Evolutionary conservation across 2,113 vertebrate species (phyloP).

Genomic region (Illadopsis cleaveri): DNA sequence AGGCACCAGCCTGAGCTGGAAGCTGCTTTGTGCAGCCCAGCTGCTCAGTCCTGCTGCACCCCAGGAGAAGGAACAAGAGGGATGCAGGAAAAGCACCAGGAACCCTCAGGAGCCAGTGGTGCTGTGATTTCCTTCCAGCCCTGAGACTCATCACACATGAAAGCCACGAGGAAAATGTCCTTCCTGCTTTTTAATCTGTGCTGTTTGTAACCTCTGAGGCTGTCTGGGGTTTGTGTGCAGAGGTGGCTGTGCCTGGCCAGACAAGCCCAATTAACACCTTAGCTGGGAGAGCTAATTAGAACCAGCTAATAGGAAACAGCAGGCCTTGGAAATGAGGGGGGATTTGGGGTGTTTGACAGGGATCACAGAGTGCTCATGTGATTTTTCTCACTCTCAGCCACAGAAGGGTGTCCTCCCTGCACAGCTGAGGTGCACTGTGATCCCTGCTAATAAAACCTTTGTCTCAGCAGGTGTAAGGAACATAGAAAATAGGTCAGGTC

Average conservation of each 20-base stretch:
- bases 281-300: background rate
- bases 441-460: background rate
- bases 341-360: background rate
- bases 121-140: background rate
- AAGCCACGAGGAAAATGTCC: background rate
- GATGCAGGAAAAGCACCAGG: background rate
- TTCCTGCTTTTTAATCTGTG: background rate
- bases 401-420: background rate
- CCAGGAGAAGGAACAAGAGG: background rate
- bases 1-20: slow-evolving; percentile 68
- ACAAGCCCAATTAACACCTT: background rate
- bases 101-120: background rate
- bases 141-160: background rate
- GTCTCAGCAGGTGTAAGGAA: background rate
- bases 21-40: slow-evolving; percentile 1
- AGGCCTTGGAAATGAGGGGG: background rate
- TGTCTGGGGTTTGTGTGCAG: background rate
- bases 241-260: background rate
- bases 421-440: background rate
- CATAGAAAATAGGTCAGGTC: background rate
- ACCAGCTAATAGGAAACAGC: background rate
- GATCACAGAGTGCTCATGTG: background rate
- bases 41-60: slow-evolving; percentile 41
- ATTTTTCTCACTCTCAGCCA: background rate
- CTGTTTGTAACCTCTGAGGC: background rate